Conservation (phyloP, 2,888 invertebrate species). For the Megastigmus dorsalis region DNA sequence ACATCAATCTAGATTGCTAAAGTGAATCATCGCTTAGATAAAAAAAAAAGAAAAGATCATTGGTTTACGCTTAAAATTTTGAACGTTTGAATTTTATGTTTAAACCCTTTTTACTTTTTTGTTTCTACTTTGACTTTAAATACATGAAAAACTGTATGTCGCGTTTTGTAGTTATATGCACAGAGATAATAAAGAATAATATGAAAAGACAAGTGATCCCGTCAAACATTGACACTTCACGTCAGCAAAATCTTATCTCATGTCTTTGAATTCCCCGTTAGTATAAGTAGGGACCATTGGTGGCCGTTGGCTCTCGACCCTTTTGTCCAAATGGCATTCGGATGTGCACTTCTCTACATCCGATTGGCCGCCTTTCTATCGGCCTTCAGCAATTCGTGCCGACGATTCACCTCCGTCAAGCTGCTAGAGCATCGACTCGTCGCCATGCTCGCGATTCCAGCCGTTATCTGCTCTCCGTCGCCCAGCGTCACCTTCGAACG, state of each 20-base stretch:
- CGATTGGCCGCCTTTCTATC: conserved; percentile 73
- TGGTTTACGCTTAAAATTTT: too few relatives aligned
- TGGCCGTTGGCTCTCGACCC: conserved; percentile 74
- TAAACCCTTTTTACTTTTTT: too few relatives aligned
- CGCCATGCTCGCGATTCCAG: conserved; percentile 34
- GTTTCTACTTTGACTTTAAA: too few relatives aligned
- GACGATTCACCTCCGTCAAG: conserved; percentile 61
- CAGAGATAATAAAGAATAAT: too few relatives aligned
- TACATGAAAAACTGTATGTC: too few relatives aligned
- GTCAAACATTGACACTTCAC: conserved; percentile 35
- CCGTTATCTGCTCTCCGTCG: conserved; percentile 33
- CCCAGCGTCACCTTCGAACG: conserved; percentile 51
- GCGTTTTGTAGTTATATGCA: too few relatives aligned
- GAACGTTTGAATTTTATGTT: too few relatives aligned
- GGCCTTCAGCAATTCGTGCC: conserved; percentile 62
- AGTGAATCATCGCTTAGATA: too few relatives aligned
- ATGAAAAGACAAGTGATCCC: conserved; percentile 43
- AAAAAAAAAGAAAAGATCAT: too few relatives aligned
- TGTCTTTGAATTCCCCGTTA: conserved; percentile 75
- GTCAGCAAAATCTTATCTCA: conserved; percentile 64
- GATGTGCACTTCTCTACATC: conserved; percentile 72
- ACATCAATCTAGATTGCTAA: too few relatives aligned
- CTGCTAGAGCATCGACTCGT: conserved; percentile 48
- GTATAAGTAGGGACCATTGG: conserved; percentile 75
- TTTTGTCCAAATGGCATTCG: conserved; percentile 74